Base-by-base conservation (phyloP, 2,888 invertebrate species). In the Dryadula phaetusa region DNA sequence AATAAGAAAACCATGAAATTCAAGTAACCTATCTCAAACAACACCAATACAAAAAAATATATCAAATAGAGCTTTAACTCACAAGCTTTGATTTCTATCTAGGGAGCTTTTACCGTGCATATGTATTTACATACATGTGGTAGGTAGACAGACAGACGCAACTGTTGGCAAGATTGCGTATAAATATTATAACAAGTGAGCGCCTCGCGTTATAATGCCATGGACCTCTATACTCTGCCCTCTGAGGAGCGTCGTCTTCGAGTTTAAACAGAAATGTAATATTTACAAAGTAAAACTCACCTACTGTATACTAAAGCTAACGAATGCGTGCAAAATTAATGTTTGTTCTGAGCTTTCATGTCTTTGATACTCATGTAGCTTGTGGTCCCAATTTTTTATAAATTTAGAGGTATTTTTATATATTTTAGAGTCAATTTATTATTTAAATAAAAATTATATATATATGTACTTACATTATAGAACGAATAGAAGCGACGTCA, bases 161-260 rank as follows among this genome's bases (percentile, higher is more conserved):
- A 25, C 3, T 3, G 44, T 20, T 46, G 54, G 14, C 37, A 22
- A 54, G 20, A 22, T 40, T 56, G 20, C 54, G 37, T 56, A 40
- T 56, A 20, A 56, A 56, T 40, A 56, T 56, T 56, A 22, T 37
- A 56, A 14, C 0, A 2, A 22, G 40, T 0, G 37, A 56, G 37
- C 37, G 44, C 44, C 44, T 56, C 54, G 54, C 54, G 22, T 40
- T 56, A 54, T 54, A 37, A 37, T 37, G 37, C 54, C n/a, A n/a
- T 7, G n/a, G 53, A 54, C 2, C 34, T 20, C n/a, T n/a, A n/a
- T n/a, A 22, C n/a, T 3, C n/a, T 3, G 25, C 16, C 10, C 54
- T 37, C 37, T 20, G 37, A 53, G 53, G 53, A 0, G 34, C n/a
- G 34, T n/a, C 22, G 54, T 22, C 54, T 37, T 40, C 54, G 37